phyloP scores from a whole-genome alignment of 2,113 vertebrate species.

The Clinocottus analis region DNA sequence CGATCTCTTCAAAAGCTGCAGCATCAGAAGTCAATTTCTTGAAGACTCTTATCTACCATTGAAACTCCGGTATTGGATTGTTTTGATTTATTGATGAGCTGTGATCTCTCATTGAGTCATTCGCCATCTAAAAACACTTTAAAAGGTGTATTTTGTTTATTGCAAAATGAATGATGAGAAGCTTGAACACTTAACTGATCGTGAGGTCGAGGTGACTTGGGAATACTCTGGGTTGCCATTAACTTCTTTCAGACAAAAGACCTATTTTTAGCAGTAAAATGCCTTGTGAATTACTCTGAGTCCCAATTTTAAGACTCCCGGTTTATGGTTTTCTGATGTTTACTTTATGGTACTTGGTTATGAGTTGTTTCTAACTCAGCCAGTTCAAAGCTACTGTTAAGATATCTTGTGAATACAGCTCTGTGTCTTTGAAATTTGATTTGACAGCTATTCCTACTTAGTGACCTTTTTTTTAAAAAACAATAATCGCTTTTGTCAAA shows the following conservation, averaged over 20 bases:
- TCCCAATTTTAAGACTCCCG: not conserved
- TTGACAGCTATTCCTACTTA: slow-evolving; percentile 4
- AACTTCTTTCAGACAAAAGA: not conserved
- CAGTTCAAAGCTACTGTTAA: not conserved
- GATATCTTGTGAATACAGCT: not conserved
- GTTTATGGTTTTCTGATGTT: not conserved
- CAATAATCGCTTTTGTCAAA: slow-evolving; percentile 37
- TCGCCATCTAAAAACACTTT: not conserved
- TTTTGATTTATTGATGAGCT: not conserved
- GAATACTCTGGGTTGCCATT: not conserved
- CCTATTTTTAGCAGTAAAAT: not conserved
- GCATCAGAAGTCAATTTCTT: not conserved
- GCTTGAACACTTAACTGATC: not conserved
- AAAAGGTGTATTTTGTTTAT: not conserved
- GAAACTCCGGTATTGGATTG: no score
- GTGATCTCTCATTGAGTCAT: not conserved
- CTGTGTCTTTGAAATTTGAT: slow-evolving; percentile 28
- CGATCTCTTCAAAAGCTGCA: not conserved
- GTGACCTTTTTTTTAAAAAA: slow-evolving; percentile 4
- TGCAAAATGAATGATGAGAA: not conserved
- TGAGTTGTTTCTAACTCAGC: not conserved
- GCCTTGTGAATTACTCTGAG: not conserved
- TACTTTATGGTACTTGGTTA: no score
- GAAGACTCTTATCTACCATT: not conserved
- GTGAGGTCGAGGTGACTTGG: not conserved